Percentiles rank a stretch among this genome's conserved stretches.
Conservation (phyloP, 1,140 invertebrate genomes). For the Psix sp. region DNA sequence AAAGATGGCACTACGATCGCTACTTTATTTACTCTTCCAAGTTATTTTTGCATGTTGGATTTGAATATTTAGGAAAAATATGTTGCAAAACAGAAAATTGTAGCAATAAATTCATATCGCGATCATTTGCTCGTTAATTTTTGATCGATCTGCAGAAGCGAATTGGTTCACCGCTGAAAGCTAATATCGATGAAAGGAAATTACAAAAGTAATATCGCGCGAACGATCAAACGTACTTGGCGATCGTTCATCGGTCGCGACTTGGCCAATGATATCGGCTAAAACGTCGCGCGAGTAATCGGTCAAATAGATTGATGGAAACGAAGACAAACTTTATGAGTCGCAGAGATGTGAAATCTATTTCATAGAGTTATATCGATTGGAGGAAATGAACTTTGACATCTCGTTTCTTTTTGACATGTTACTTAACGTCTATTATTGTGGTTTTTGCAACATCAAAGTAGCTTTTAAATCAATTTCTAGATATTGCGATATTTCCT, state of each 20-base stretch:
- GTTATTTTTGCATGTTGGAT: no score
- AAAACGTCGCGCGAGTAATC: slow-evolving; percentile 47
- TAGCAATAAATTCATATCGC: slow-evolving; percentile 39
- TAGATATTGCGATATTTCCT: no score
- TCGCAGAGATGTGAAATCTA: not conserved
- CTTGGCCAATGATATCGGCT: slow-evolving; percentile 11
- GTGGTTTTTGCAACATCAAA: no score
- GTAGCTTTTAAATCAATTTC: no score
- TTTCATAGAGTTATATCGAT: slow-evolving; percentile 5
- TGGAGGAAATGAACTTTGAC: no score
- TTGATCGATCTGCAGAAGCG: slow-evolving; percentile 6
- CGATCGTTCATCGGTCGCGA: slow-evolving; percentile 3
- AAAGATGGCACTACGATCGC: no score
- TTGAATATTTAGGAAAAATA: no score
- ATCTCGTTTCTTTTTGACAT: no score
- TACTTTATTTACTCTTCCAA: no score
- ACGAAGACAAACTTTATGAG: slow-evolving; percentile 40
- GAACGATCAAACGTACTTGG: slow-evolving; percentile 42
- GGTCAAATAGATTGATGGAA: slow-evolving; percentile 55
- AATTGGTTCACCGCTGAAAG: slow-evolving; percentile 42
- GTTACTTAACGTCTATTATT: no score
- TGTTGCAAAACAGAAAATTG: no score
- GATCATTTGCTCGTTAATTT: slow-evolving; percentile 41
- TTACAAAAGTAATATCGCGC: slow-evolving; percentile 58
- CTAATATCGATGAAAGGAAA: slow-evolving; percentile 59